Conservation (phyloP, 2,888 invertebrate genomes). For the Idaea straminata region DNA sequence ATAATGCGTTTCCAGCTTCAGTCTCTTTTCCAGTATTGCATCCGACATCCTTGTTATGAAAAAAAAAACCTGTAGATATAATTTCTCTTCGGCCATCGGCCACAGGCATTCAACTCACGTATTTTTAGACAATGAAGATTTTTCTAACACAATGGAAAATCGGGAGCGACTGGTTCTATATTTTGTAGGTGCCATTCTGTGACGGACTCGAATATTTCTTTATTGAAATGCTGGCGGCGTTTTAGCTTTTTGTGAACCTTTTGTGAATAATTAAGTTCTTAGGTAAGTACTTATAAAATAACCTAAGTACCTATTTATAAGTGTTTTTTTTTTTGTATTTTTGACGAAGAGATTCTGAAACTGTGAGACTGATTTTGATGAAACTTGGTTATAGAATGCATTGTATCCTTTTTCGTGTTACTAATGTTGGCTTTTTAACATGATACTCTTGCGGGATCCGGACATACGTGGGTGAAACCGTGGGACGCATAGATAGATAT, state of each 20-base stretch:
- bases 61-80: slow-evolving; percentile 54
- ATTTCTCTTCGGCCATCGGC: slow-evolving; percentile 51
- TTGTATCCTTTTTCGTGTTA: too few relatives aligned
- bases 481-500: not conserved
- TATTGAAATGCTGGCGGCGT: not conserved
- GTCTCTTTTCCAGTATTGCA: slow-evolving; percentile 1
- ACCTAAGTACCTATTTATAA: too few relatives aligned
- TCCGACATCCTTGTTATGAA: slow-evolving; percentile 1
- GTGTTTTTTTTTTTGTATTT: too few relatives aligned
- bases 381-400: too few relatives aligned
- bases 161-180: slow-evolving; percentile 34
- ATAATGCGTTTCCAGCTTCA: too few relatives aligned
- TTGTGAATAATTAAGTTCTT: not conserved
- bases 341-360: too few relatives aligned
- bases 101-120: slow-evolving; percentile 59
- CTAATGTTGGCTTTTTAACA: too few relatives aligned
- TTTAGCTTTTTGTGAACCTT: not conserved
- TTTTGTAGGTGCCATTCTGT: slow-evolving; percentile 21
- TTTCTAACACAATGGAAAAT: slow-evolving; percentile 53
- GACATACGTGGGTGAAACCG: not conserved
- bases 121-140: slow-evolving; percentile 60
- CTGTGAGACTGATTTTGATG: too few relatives aligned
- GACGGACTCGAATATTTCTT: not conserved
- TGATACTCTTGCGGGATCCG: too few relatives aligned
- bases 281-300: not conserved